Base-by-base conservation (phyloP, 2,888 invertebrate species). In the Eupithecia dodoneata region DNA sequence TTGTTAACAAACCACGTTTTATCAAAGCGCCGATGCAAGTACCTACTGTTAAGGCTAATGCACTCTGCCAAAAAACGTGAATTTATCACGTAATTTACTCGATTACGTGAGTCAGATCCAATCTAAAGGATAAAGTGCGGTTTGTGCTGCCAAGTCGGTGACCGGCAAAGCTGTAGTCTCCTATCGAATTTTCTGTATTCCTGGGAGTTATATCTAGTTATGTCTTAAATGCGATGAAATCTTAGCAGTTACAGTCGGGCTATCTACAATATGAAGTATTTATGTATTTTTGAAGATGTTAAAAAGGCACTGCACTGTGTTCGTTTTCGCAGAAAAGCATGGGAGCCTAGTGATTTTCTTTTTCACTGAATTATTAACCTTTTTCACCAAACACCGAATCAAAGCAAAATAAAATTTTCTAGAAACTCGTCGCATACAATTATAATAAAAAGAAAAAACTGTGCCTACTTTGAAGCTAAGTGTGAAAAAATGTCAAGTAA, bases 1-100 rank as follows among this genome's bases (percentile, higher is more conserved):
- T 30, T 30, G 30, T 30, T 30, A 30, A 30, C n/a, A n/a, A n/a
- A n/a, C 52, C 4, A 15, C 3, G 52, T 13, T 15, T 52, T 15
- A 52, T 52, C 52, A 52, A 52, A 52, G 52, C 15, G 15, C 52
- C 15, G 49, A 15, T 52, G 52, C 52, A 52, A 15, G 52, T 15
- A 52, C 52, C 52, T 52, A 52, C 52, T 52, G 12, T 65, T 41
- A 65, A 65, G 15, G 66, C 42, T 42, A 44, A 42, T 66, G 66
- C 66, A 66, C 66, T 66, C 30, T 42, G 42, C 66, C 66, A 42
- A 66, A 66, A 66, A 66, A 42, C 30, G 41, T 13, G 66, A 52
- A 52, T 52, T 52, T 52, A 52, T 52, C n/a, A n/a, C 52, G 52
- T n/a, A n/a, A 52, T 52, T 52, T 52, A 49, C 13, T 49, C 49